These are phyloP conservation scores for Lonchura striata DNA, from an alignment of 2,113 vertebrate species.

Conservation along the genomic window DNA sequence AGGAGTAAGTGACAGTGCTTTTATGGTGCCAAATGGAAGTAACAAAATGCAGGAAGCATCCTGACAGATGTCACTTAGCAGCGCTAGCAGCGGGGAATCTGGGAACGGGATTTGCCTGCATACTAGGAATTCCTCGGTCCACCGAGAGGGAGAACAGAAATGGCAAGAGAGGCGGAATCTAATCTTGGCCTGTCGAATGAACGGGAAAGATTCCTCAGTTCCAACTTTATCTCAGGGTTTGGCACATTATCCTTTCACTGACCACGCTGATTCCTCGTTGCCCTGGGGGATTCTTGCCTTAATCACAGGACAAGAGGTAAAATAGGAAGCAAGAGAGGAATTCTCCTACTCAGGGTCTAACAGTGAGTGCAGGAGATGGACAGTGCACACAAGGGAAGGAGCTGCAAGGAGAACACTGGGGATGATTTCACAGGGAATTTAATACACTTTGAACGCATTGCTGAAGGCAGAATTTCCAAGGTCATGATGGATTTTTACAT, in stretches of 20 bases:
- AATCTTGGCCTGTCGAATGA: neutral
- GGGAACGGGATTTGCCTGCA: conserved; percentile 54
- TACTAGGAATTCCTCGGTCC: conserved; percentile 53
- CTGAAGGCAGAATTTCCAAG: neutral
- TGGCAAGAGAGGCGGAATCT: conserved; percentile 27
- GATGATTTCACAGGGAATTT: neutral
- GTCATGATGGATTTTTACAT: rapidly evolving
- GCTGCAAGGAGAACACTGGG: neutral
- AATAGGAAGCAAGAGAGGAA: neutral
- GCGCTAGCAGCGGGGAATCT: neutral
- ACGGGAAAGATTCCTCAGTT: neutral
- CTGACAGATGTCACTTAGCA: conserved; percentile 67
- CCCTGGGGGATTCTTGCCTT: neutral
- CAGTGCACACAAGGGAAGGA: neutral
- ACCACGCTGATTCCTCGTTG: neutral
- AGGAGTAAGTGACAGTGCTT: conserved; percentile 49
- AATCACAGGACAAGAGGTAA: neutral
- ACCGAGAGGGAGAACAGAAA: conserved; percentile 20
- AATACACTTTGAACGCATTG: neutral
- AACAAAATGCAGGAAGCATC: conserved; percentile 62
- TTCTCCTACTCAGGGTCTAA: neutral
- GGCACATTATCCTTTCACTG: neutral
- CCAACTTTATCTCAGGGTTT: neutral
- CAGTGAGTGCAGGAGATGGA: neutral
- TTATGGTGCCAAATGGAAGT: conserved; percentile 55